These are phyloP conservation scores for Phytoseiulus persimilis DNA, from an alignment of 2,888 invertebrate genomes.

Conservation along the genomic window DNA sequence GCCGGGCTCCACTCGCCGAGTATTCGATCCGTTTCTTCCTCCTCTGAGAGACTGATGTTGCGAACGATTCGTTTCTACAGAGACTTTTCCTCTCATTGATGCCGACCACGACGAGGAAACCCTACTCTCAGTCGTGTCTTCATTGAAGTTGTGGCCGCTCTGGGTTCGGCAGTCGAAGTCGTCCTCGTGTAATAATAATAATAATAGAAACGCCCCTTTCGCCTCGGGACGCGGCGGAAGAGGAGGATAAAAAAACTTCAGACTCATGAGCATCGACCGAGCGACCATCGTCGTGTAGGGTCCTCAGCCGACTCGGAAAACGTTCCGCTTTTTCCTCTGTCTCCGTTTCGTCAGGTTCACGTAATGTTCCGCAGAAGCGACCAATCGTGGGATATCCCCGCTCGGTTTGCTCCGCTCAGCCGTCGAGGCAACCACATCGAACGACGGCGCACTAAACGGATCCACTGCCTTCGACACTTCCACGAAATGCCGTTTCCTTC, in stretches of 20 bases:
- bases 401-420: neutral
- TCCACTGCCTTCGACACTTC: neutral
- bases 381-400: neutral
- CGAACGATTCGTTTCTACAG: too few relatives aligned
- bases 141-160: neutral
- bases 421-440: neutral
- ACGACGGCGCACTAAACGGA: neutral
- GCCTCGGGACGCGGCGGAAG: neutral
- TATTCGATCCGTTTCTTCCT: too few relatives aligned
- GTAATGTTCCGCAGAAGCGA: neutral
- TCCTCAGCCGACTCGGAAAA: neutral
- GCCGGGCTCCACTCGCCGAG: too few relatives aligned
- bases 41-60: too few relatives aligned
- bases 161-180: neutral
- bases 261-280: neutral
- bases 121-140: neutral
- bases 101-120: too few relatives aligned
- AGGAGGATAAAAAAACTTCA: neutral
- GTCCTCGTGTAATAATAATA: neutral
- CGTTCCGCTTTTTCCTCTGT: neutral
- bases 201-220: neutral
- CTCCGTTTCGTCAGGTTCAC: neutral
- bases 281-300: neutral
- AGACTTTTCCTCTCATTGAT: too few relatives aligned
- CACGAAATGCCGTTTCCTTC: neutral